These are phyloP conservation scores for Periophthalmus modestus DNA, from an alignment of 2,113 vertebrate species.

Conservation along the genomic window DNA sequence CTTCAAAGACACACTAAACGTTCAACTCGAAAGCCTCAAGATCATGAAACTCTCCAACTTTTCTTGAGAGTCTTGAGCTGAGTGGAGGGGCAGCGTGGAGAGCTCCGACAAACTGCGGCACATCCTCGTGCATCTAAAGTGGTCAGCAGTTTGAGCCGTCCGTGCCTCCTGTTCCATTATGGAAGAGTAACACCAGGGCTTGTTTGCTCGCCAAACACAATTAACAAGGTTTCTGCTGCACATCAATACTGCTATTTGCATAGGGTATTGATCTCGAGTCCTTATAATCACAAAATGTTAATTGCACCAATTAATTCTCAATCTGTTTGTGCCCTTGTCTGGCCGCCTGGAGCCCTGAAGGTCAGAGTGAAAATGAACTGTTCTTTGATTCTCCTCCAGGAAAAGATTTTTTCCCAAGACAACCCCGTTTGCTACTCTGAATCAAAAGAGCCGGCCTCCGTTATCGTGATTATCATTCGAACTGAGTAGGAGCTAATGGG, in stretches of 20 bases:
- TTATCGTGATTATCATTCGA: conserved; percentile 80
- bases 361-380: conserved; percentile 87
- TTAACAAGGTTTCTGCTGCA: conserved; percentile 81
- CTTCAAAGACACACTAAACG: conserved; percentile 66
- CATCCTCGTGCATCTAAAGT: conserved; percentile 69
- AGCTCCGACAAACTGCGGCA: conserved; percentile 38
- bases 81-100: conserved; percentile 38
- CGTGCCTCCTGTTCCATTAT: conserved; percentile 81
- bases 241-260: conserved; percentile 90
- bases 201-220: conserved; percentile 79
- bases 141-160: conserved; percentile 78
- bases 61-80: conserved; percentile 57
- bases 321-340: conserved; percentile 88
- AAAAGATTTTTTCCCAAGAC: conserved; percentile 74
- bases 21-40: conserved; percentile 60
- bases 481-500: conserved; percentile 78
- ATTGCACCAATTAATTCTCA: conserved; percentile 98
- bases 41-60: conserved; percentile 74
- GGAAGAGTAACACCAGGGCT: conserved; percentile 72
- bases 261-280: conserved; percentile 91
- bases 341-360: conserved; percentile 85
- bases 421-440: conserved; percentile 70
- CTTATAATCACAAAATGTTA: conserved; percentile 98
- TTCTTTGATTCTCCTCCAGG: conserved; percentile 79
- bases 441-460: conserved; percentile 71